These are phyloP conservation scores for Paracanthobrama guichenoti DNA, from an alignment of 2,113 vertebrate species.

Conservation along the genomic window DNA sequence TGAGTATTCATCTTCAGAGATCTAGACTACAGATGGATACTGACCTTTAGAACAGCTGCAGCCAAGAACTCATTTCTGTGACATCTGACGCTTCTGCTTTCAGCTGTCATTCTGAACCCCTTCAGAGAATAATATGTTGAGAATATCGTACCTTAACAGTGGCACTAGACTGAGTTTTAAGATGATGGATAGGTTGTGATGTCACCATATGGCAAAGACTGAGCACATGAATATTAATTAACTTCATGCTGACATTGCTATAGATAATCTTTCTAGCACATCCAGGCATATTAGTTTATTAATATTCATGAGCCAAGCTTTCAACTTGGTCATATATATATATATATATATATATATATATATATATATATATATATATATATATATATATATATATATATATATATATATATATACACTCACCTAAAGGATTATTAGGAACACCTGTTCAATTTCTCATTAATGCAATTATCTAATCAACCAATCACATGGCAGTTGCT, in stretches of 20 bases:
- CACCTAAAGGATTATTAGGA: no score
- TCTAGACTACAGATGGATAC: constrained; percentile 9
- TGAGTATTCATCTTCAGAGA: constrained; percentile 67
- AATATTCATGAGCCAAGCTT: not conserved
- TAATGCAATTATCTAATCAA: no score
- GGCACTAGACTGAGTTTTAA: not conserved
- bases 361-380: no score
- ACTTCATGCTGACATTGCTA: not conserved
- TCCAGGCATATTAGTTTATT: not conserved
- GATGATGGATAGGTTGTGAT: not conserved
- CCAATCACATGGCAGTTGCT: no score
- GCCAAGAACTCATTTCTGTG: constrained; percentile 17
- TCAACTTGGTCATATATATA: not conserved
- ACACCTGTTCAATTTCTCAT: no score
- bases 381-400: not conserved
- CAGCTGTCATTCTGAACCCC: not conserved
- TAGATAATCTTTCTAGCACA: constrained; percentile 7
- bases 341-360: no score
- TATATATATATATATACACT: not conserved
- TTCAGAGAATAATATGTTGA: not conserved
- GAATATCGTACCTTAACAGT: not conserved
- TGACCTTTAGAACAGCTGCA: constrained; percentile 48
- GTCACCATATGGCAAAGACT: not conserved
- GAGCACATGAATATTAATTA: not conserved
- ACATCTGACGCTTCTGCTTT: constrained; percentile 13